Evolutionary conservation across 2,888 invertebrate genomes (phyloP).

Genomic region (Drosophila meridionalis): DNA sequence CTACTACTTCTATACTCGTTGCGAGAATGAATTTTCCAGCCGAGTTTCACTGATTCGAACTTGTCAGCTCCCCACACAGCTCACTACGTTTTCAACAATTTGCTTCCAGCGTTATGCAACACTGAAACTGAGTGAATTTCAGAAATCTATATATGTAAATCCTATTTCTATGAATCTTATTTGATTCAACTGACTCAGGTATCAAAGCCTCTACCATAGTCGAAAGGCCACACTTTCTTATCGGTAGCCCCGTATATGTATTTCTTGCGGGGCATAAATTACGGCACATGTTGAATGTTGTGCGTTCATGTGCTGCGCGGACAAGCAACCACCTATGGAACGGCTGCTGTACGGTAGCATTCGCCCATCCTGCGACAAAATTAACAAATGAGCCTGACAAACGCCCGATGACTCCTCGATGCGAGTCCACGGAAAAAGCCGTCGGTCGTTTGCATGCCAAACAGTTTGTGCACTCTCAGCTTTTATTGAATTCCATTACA

Average conservation of each 20-base stretch:
- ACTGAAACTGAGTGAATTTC: neutral
- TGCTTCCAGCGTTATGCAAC: neutral
- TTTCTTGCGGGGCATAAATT: constrained; percentile 34
- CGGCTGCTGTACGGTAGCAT: constrained; percentile 28
- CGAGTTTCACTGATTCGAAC: too few relatives aligned
- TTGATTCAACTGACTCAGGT: neutral
- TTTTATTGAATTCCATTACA: constrained; percentile 81
- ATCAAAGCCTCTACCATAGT: constrained; percentile 1
- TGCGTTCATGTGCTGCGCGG: constrained; percentile 15
- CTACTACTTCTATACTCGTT: neutral
- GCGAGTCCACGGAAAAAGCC: constrained; percentile 6
- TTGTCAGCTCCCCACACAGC: neutral
- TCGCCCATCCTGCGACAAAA: constrained; percentile 66
- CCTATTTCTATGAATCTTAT: too few relatives aligned
- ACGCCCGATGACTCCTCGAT: constrained; percentile 47
- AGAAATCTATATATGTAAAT: too few relatives aligned
- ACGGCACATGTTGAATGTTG: constrained; percentile 47
- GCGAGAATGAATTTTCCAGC: neutral
- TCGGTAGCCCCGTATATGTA: neutral
- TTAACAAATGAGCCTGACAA: constrained; percentile 77
- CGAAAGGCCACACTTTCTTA: neutral
- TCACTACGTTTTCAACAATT: neutral
- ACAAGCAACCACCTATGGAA: constrained; percentile 2
- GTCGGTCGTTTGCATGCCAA: constrained; percentile 62
- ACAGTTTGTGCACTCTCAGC: constrained; percentile 79